Evolutionary conservation across 2,888 invertebrate genomes (phyloP), one percentile per base, ranked within the genome.

Genomic region (Mesoligia furuncula): DNA sequence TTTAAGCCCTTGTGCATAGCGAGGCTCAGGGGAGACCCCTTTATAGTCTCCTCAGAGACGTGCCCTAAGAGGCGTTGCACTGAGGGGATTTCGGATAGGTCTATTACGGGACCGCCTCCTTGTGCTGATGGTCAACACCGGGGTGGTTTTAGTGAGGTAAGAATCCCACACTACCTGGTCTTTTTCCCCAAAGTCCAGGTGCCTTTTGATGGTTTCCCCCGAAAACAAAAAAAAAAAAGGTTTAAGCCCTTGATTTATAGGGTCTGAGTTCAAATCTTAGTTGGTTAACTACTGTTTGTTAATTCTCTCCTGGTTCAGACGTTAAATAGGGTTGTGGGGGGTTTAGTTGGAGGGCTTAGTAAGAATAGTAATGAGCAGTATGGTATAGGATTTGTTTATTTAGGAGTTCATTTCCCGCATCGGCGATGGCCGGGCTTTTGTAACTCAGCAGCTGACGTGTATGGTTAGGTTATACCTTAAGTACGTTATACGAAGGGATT

Each of bases 341-440:
- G 59, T 65, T 70, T 8, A 69, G 54, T 39, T 27, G 9, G 73
- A 71, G 24, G 20, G 57, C 57, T 67, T 51, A 39, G 39, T 66
- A 51, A 68, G 83, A 71, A 82, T 81, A 72, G 62, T 80, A 72
- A 82, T 83, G 64, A 72, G 75, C 27, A 59, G 57, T 72, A 48
- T 54, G 27, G 61, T 17, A 36, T 51, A 39, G 39, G 48, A 31
- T 64, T 68, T 68, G 83, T 82, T 62, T 81, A 57, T 81, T 72
- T 78, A 77, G 71, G 71, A 66, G 42, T 31, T 51, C 71, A 72
- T 82, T 81, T 81, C 62, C 82, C 51, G 71, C 24, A 51, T 45
- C 62, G n/a, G 36, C 15, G 11, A 51, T 36, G n/a, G 57, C n/a
- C 17, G 20, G n/a, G 31, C 57, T 80, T 79, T 67, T 59, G 15